phyloP scores from a whole-genome alignment of 2,797 vertebrate genomes.

The Ceyx erithaca region DNA sequence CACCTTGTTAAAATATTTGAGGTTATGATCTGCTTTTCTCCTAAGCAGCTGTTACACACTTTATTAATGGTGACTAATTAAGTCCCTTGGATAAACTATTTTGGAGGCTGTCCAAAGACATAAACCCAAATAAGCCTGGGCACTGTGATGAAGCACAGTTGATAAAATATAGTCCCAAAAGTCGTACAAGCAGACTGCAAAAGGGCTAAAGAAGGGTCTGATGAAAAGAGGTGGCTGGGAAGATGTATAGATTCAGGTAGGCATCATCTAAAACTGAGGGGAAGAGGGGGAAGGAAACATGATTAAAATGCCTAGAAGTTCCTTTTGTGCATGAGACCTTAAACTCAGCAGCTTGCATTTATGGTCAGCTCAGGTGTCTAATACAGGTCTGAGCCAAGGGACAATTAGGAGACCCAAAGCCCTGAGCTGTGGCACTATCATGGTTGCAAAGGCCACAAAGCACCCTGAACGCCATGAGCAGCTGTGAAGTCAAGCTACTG shows the following conservation, averaged over 20 bases:
- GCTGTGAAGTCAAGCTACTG: neutral
- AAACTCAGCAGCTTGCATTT: neutral
- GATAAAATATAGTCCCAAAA: slow-evolving; percentile 26
- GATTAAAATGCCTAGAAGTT: neutral
- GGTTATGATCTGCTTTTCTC: slow-evolving; percentile 37
- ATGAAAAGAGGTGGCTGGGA: neutral
- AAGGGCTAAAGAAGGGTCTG: neutral
- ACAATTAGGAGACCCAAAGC: neutral
- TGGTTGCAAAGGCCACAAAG: neutral
- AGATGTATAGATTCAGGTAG: neutral
- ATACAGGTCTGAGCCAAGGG: slow-evolving; percentile 10
- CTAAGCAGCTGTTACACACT: slow-evolving; percentile 33
- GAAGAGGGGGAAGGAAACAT: neutral
- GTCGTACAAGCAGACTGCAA: neutral
- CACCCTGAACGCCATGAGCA: neutral
- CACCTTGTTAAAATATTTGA: slow-evolving; percentile 10
- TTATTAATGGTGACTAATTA: slow-evolving; percentile 58
- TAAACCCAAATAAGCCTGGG: slow-evolving; percentile 32
- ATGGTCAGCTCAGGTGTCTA: neutral
- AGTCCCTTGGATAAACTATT: slow-evolving; percentile 4
- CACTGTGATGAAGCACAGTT: neutral
- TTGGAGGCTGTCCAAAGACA: slow-evolving; percentile 47
- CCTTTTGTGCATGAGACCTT: neutral
- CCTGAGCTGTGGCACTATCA: accelerated
- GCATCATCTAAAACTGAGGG: neutral